Evolutionary conservation across 1,140 invertebrate species (phyloP).

Genomic region (Drosophila insularis): DNA sequence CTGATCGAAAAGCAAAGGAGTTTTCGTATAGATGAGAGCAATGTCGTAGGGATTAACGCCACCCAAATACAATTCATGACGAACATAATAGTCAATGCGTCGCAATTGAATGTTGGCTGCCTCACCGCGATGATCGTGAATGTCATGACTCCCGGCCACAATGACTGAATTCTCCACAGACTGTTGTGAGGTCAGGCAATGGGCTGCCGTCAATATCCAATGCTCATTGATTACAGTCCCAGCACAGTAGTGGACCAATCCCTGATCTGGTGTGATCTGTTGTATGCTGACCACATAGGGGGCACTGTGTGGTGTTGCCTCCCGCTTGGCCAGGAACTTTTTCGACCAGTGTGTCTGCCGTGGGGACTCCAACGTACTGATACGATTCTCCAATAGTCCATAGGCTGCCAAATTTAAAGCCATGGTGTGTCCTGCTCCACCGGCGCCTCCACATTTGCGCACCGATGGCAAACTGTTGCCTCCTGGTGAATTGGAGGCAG

Average conservation of each 20-base stretch:
- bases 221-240: constrained; percentile 78
- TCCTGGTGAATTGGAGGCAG: constrained; percentile 46
- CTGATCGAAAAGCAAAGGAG: constrained; percentile 63
- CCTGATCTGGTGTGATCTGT: constrained; percentile 66
- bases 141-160: constrained; percentile 76
- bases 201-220: constrained; percentile 80
- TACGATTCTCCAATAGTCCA: constrained; percentile 70
- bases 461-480: constrained; percentile 42
- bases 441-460: constrained; percentile 53
- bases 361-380: constrained; percentile 62
- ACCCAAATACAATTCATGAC: constrained; percentile 73
- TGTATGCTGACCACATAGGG: constrained; percentile 81
- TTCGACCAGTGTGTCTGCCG: constrained; percentile 67
- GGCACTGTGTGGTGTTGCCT: constrained; percentile 75
- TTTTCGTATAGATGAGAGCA: constrained; percentile 83
- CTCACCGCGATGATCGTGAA: constrained; percentile 57
- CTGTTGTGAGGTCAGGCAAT: constrained; percentile 70
- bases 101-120: constrained; percentile 65
- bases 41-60: constrained; percentile 84
- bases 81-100: constrained; percentile 68
- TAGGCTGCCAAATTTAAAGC: constrained; percentile 55
- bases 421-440: constrained; percentile 39
- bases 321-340: constrained; percentile 74
- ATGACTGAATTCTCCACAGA: constrained; percentile 68
- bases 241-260: constrained; percentile 76